phyloP scores from a whole-genome alignment of 2,888 invertebrate species.

The Dastarcus helophoroides region DNA sequence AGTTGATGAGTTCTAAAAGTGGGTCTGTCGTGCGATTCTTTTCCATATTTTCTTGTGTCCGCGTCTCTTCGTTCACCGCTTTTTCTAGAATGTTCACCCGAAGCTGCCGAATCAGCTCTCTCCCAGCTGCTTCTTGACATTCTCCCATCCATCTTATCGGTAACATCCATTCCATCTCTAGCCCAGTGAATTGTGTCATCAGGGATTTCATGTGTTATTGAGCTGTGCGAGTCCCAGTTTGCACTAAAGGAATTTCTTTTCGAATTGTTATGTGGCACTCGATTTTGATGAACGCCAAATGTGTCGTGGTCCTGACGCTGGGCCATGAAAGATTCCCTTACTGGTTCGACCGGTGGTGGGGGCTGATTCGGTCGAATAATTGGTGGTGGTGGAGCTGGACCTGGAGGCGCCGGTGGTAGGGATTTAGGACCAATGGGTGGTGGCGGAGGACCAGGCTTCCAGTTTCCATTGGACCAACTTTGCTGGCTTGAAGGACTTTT shows the following conservation, averaged over 20 bases:
- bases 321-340: constrained; percentile 50
- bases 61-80: constrained; percentile 32
- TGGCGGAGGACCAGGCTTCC: constrained; percentile 47
- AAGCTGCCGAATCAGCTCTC: constrained; percentile 35
- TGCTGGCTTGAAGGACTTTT: constrained; percentile 34
- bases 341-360: constrained; percentile 53
- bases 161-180: constrained; percentile 23
- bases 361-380: constrained; percentile 47
- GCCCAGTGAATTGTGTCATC: constrained; percentile 26
- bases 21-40: constrained; percentile 42
- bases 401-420: constrained; percentile 50
- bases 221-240: constrained; percentile 36
- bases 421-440: constrained; percentile 47
- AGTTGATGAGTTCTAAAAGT: constrained; percentile 63
- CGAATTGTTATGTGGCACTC: constrained; percentile 28
- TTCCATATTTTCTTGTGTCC: constrained; percentile 37
- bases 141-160: constrained; percentile 25
- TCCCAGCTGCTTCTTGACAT: constrained; percentile 36
- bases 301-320: constrained; percentile 60
- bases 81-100: constrained; percentile 35
- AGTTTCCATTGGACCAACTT: constrained; percentile 35
- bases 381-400: constrained; percentile 50
- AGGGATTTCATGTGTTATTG: constrained; percentile 30
- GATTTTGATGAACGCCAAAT: constrained; percentile 60
- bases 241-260: constrained; percentile 37